Evolutionary conservation across 2,888 invertebrate genomes (phyloP), one percentile per base, ranked within the genome.

Genomic region (Volucella inflata): DNA sequence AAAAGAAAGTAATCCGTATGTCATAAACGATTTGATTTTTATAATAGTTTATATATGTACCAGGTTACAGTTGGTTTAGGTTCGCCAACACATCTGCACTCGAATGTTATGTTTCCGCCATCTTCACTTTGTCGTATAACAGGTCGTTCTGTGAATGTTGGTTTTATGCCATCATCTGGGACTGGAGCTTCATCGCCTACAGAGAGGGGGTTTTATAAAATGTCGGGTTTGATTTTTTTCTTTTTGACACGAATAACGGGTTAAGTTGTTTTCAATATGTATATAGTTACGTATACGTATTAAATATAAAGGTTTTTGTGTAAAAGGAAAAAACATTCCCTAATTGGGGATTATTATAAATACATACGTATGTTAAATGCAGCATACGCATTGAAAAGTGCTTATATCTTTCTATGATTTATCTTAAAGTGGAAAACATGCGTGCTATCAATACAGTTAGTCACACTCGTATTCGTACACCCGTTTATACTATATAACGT

Each of bases 111-210:
- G 93, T 96, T 97, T 92, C 96, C 96, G 91, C 98, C 98, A 94
- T 98, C 98, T 91, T 98, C 98, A 91, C 97, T 97, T 94, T 99
- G 99, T 94, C 97, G 95, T 93, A 99, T 98, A 92, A 98, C 95
- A 87, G 99, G 99, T 93, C 98, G 96, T 95, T 98, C 98, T 91
- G 98, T 98, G 94, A 99, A 99, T 89, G 98, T 98, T 89, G 99
- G 99, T 94, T 98, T 98, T 93, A 97, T 96, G 93, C 96, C 97
- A 93, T 97, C 97, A 90, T 97, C 96, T 90, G 97, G 97, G 92
- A 97, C 96, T 90, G 97, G 97, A 92, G 97, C 97, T 94, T 98
- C 98, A 94, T 98, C 98, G 96, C 98, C 98, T 97, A 94, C 92
- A 92, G 91, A 87, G 88, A 81, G 78, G 83, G 83, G 60, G 80